These are phyloP conservation scores for Contarinia nasturtii DNA, from an alignment of 1,140 invertebrate genomes.

Conservation along the genomic window DNA sequence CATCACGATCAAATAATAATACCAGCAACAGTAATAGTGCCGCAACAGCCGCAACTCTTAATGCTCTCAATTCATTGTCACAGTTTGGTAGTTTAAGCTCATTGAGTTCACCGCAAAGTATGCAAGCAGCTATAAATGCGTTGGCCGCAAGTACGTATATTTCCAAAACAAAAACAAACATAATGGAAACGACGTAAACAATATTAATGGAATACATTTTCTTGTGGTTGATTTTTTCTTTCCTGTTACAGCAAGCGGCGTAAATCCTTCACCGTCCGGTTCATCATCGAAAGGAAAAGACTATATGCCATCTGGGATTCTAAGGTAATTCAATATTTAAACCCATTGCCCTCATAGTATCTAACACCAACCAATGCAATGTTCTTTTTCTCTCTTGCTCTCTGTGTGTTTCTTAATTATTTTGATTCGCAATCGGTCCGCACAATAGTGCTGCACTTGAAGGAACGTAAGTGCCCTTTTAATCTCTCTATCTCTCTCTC, in stretches of 20 bases:
- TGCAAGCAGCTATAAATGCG: conserved; percentile 24
- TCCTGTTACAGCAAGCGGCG: conserved; percentile 3
- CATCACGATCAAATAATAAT: conserved; percentile 15
- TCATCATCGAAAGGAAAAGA: conserved; percentile 11
- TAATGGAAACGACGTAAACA: too few relatives aligned
- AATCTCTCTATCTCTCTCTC: too few relatives aligned
- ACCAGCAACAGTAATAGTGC: conserved; percentile 4
- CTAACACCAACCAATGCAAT: background rate
- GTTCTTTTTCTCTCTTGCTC: conserved; percentile 1
- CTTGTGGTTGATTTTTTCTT: background rate
- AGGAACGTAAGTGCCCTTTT: conserved; percentile 30
- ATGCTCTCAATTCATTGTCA: conserved; percentile 20
- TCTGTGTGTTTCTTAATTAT: background rate
- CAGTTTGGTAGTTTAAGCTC: conserved; percentile 18
- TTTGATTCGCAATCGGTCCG: too few relatives aligned
- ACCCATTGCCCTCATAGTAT: background rate
- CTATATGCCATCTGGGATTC: conserved; percentile 26
- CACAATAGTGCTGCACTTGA: conserved; percentile 34
- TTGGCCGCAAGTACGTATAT: conserved; percentile 12
- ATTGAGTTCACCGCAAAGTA: conserved; percentile 21
- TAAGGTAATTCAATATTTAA: conserved; percentile 22
- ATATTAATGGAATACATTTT: too few relatives aligned
- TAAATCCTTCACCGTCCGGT: background rate
- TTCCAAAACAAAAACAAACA: too few relatives aligned
- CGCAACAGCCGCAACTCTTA: conserved; percentile 9